Evolutionary conservation across 2,797 vertebrate species (phyloP).

Genomic region (Epinephelus coioides): DNA sequence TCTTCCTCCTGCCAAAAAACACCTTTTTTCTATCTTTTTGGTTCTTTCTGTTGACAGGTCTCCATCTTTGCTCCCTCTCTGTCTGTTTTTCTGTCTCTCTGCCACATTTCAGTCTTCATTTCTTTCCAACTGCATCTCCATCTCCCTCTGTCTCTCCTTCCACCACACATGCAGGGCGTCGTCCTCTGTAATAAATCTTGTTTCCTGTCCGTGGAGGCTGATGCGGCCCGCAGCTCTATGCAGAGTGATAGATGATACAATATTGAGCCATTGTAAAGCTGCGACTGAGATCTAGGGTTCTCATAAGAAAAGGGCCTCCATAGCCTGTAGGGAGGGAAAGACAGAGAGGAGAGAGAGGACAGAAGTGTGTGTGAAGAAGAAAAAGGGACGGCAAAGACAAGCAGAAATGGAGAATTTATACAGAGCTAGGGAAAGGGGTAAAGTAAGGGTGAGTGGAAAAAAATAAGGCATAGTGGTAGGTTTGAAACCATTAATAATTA

Average conservation of each 20-base stretch:
- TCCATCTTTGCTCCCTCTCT: slow-evolving; percentile 13
- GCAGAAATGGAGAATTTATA: slow-evolving; percentile 36
- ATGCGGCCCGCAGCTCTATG: slow-evolving; percentile 75
- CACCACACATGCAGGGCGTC: slow-evolving; percentile 60
- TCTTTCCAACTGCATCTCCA: slow-evolving; percentile 48
- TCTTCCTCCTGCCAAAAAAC: background rate
- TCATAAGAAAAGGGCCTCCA: slow-evolving; percentile 74
- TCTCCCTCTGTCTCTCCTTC: slow-evolving; percentile 54
- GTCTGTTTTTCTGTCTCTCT: slow-evolving; percentile 7
- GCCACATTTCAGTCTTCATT: slow-evolving; percentile 53
- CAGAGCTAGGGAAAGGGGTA: slow-evolving; percentile 37
- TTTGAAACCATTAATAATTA: slow-evolving; percentile 58
- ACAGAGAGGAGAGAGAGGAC: slow-evolving; percentile 32
- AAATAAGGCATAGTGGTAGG: slow-evolving; percentile 41
- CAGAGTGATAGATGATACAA: slow-evolving; percentile 83
- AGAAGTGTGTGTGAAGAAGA: slow-evolving; percentile 26
- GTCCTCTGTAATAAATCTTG: slow-evolving; percentile 75
- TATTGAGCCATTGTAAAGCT: slow-evolving; percentile 76
- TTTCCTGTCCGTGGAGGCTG: slow-evolving; percentile 69
- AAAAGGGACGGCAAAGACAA: slow-evolving; percentile 24
- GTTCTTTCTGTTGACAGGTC: background rate
- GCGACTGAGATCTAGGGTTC: slow-evolving; percentile 79
- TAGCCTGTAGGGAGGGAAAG: slow-evolving; percentile 72
- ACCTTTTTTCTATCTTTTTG: slow-evolving; percentile 23
- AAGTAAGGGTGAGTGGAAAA: slow-evolving; percentile 40